Evolutionary conservation across 2,113 vertebrate species (phyloP).

Genomic region (Brachirus orientalis): DNA sequence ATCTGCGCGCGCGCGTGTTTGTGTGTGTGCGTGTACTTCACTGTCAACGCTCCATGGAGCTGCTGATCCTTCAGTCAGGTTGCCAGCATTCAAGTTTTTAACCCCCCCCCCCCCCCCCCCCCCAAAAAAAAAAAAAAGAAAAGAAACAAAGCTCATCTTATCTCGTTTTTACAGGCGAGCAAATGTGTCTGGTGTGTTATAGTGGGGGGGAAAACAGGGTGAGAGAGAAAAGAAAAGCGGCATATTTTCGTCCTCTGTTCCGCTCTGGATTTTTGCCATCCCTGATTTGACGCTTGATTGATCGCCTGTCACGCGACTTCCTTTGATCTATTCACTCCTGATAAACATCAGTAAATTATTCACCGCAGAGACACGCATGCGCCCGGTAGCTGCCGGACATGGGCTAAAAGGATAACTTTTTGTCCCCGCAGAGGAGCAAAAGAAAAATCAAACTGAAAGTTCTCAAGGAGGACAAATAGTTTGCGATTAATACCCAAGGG

Average conservation of each 20-base stretch:
- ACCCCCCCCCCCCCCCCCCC: background rate
- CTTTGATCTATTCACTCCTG: slow-evolving; percentile 86
- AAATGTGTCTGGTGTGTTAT: slow-evolving; percentile 47
- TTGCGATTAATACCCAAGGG: slow-evolving; percentile 68
- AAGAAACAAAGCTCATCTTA: slow-evolving; percentile 59
- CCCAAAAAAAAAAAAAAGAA: too few relatives aligned
- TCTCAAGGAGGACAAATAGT: slow-evolving; percentile 76
- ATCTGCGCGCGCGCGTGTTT: slow-evolving; percentile 11
- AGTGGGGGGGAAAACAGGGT: background rate
- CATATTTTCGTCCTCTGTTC: slow-evolving; percentile 69
- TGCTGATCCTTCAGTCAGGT: slow-evolving; percentile 27
- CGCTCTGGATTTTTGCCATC: slow-evolving; percentile 79
- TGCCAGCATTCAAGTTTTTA: slow-evolving; percentile 57
- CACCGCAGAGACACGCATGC: slow-evolving; percentile 81
- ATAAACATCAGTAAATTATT: slow-evolving; percentile 87
- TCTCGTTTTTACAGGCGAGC: slow-evolving; percentile 38
- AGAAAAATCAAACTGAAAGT: slow-evolving; percentile 78
- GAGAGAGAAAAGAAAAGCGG: slow-evolving; percentile 7
- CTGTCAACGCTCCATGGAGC: slow-evolving; percentile 34
- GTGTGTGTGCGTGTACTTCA: slow-evolving; percentile 36
- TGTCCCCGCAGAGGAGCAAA: slow-evolving; percentile 56
- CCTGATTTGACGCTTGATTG: slow-evolving; percentile 88
- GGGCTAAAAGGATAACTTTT: slow-evolving; percentile 72
- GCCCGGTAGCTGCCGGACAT: slow-evolving; percentile 56
- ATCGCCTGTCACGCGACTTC: slow-evolving; percentile 83